A percentile compares a stretch with the other conserved stretches of the same genome.
Conservation (phyloP, 2,113 vertebrate genomes). For the Seriola quinqueradiata region DNA sequence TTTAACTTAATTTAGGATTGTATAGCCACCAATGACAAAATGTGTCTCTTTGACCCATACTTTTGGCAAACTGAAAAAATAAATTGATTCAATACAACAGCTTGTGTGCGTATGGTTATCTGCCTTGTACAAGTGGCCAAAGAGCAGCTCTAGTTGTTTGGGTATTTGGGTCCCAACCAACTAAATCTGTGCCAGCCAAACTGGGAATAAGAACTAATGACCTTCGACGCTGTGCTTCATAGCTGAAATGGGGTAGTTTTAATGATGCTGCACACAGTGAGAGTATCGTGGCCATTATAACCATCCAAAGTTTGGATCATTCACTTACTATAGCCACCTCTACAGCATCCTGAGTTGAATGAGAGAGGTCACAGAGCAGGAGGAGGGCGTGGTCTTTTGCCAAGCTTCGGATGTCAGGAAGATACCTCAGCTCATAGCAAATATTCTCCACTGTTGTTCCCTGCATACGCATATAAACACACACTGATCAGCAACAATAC, state of each 20-base stretch:
- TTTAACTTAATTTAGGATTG: background rate
- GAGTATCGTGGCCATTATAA: background rate
- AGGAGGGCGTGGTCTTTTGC: slow-evolving; percentile 89
- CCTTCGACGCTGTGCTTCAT: background rate
- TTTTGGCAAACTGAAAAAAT: background rate
- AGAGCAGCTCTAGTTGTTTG: slow-evolving; percentile 15
- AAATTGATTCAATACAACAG: background rate
- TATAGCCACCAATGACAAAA: background rate
- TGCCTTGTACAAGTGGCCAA: background rate
- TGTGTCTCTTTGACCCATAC: background rate
- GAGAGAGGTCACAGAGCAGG: slow-evolving; percentile 91
- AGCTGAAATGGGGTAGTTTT: background rate
- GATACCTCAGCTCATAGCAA: slow-evolving; percentile 93
- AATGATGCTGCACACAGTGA: background rate
- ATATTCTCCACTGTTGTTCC: slow-evolving; percentile 94
- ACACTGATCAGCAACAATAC: slow-evolving; percentile 1
- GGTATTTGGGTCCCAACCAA: background rate
- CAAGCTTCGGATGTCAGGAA: slow-evolving; percentile 87
- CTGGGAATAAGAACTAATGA: background rate
- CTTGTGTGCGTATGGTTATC: background rate
- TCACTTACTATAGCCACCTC: slow-evolving; percentile 95
- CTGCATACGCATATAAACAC: slow-evolving; percentile 75
- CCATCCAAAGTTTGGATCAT: background rate
- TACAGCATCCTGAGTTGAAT: slow-evolving; percentile 87
- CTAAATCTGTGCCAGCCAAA: background rate